These are phyloP conservation scores for Ceratitis capitata DNA, from an alignment of 1,140 invertebrate species.

Conservation along the genomic window DNA sequence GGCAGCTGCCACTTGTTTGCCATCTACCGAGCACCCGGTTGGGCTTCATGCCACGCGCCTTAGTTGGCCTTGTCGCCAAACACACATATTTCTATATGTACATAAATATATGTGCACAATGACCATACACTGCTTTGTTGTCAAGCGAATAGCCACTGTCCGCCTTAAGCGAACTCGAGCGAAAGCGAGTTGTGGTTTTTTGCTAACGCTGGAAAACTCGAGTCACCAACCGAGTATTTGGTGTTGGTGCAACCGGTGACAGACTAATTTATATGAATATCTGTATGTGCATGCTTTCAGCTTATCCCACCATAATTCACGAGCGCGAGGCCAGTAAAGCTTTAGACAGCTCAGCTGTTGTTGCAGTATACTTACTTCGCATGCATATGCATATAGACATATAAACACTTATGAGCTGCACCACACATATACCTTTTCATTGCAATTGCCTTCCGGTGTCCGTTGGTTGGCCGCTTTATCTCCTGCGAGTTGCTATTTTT, in stretches of 20 bases:
- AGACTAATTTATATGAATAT: neutral
- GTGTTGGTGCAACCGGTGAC: neutral
- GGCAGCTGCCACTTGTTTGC: neutral
- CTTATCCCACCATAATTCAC: slow-evolving; percentile 33
- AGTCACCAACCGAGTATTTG: neutral
- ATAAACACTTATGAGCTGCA: neutral
- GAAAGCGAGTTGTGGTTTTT: neutral
- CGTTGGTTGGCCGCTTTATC: neutral
- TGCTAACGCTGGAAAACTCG: slow-evolving; percentile 8
- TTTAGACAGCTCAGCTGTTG: neutral
- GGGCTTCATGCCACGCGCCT: neutral
- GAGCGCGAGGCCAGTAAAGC: neutral
- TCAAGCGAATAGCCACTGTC: neutral
- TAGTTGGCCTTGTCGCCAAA: neutral
- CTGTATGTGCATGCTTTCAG: neutral
- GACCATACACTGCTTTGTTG: neutral
- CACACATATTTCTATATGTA: neutral
- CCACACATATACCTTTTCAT: neutral
- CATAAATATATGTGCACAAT: neutral
- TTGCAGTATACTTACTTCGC: neutral
- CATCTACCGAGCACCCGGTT: neutral
- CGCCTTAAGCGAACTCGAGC: neutral
- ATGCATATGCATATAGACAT: neutral
- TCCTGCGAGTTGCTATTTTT: neutral
- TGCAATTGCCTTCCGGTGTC: neutral